A percentile compares a stretch with the other conserved stretches of the same genome.
phyloP scores from a whole-genome alignment of 1,140 invertebrate genomes.

The Medauroidea extradentata region DNA sequence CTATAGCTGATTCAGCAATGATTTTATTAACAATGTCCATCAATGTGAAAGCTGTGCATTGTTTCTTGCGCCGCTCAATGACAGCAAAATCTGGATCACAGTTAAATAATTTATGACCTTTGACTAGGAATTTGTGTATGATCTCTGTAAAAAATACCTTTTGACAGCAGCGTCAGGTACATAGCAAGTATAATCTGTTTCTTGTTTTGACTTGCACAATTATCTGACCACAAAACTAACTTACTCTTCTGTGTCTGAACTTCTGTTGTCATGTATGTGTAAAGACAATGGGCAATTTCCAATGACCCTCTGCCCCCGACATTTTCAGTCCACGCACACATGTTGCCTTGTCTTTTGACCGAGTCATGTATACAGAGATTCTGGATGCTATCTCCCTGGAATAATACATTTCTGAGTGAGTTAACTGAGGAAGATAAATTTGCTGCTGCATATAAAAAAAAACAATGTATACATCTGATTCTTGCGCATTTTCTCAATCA shows the following conservation, averaged over 20 bases:
- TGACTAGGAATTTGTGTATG: conserved; percentile 11
- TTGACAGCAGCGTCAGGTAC: conserved; percentile 3
- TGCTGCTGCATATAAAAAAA: conserved; percentile 6
- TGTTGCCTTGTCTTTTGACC: neutral
- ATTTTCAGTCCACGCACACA: too few relatives aligned
- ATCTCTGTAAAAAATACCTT: conserved; percentile 8
- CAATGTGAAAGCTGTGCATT: conserved; percentile 2
- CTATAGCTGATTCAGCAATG: neutral
- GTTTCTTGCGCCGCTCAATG: conserved; percentile 6
- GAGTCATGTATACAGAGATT: conserved; percentile 11
- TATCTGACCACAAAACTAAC: conserved; percentile 8
- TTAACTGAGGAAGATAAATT: conserved; percentile 9
- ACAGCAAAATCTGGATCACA: conserved; percentile 8
- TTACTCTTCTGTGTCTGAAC: neutral
- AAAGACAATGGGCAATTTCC: too few relatives aligned
- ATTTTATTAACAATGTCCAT: conserved; percentile 6
- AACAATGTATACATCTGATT: conserved; percentile 2
- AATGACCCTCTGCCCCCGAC: too few relatives aligned
- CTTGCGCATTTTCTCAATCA: conserved; percentile 1
- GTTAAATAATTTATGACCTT: conserved; percentile 7
- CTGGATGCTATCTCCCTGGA: conserved; percentile 8
- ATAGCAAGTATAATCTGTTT: conserved; percentile 7
- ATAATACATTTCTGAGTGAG: conserved; percentile 13
- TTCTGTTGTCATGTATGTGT: conserved; percentile 2
- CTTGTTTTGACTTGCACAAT: conserved; percentile 7